Evolutionary conservation across 2,113 vertebrate species (phyloP).

Genomic region (Tapirus terrestris): DNA sequence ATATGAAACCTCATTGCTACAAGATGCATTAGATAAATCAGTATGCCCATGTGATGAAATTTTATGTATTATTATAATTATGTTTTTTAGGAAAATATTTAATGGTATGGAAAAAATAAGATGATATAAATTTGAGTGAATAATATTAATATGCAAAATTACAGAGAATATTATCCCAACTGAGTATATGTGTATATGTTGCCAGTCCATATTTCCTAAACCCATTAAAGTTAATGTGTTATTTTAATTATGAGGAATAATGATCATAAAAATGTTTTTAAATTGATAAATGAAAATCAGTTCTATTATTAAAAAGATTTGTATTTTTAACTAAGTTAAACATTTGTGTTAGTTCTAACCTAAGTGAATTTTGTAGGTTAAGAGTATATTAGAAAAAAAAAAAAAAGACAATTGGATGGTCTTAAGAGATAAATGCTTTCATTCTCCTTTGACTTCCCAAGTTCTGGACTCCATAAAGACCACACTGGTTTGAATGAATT

Average conservation of each 20-base stretch:
- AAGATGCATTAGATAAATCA: neutral
- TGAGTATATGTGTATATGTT: neutral
- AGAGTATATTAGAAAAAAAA: neutral
- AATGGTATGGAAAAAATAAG: neutral
- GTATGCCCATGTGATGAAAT: neutral
- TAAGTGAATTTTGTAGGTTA: neutral
- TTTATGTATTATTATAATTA: neutral
- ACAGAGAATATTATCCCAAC: neutral
- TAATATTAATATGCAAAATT: neutral
- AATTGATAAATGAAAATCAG: neutral
- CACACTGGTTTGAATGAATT: neutral
- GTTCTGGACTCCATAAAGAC: neutral
- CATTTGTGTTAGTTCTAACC: neutral
- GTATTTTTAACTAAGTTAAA: neutral
- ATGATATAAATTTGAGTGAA: neutral
- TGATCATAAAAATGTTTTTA: neutral
- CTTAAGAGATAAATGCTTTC: neutral
- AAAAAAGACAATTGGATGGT: neutral
- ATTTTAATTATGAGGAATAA: neutral
- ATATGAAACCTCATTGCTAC: neutral
- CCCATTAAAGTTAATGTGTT: neutral
- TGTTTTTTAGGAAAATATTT: neutral
- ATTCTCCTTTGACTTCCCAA: neutral
- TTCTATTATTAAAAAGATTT: neutral
- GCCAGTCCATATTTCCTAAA: neutral